Conservation (phyloP, 2,888 invertebrate genomes). For the Hetaerina titia region DNA sequence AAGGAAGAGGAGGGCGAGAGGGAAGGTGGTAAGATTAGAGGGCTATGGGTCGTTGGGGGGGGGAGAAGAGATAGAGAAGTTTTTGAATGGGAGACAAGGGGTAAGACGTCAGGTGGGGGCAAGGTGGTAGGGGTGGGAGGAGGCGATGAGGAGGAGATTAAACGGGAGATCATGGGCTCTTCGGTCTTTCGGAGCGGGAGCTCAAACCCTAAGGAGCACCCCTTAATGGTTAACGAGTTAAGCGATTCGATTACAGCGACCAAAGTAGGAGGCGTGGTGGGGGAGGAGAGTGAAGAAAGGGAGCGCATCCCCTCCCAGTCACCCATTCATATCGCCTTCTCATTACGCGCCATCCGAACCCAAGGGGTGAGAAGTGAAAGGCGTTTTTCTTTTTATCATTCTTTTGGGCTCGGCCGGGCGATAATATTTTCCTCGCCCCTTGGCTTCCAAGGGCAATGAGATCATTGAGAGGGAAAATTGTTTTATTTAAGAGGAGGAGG, state of each 20-base stretch:
- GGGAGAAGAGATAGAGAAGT: not conserved
- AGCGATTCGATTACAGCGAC: conserved; percentile 28
- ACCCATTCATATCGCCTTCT: conserved; percentile 15
- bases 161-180: not conserved
- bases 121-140: not conserved
- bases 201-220: not conserved
- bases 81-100: not conserved
- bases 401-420: not conserved
- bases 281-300: not conserved
- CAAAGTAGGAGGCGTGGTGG: not conserved
- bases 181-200: not conserved
- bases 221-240: conserved; percentile 51
- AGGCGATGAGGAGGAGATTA: not conserved
- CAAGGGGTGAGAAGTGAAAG: conserved; percentile 20
- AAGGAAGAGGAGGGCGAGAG: not conserved
- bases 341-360: not conserved
- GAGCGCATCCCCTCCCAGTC: not conserved
- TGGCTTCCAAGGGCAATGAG: not conserved
- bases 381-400: not conserved
- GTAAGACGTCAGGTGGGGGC: not conserved
- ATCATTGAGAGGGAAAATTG: not conserved
- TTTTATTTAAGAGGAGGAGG: not conserved
- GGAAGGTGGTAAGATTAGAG: not conserved
- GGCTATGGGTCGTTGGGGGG: not conserved
- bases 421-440: not conserved